These are phyloP conservation scores for Montipora efflorescens DNA, from an alignment of 64 coral and sea anemone species.

Conservation along the genomic window DNA sequence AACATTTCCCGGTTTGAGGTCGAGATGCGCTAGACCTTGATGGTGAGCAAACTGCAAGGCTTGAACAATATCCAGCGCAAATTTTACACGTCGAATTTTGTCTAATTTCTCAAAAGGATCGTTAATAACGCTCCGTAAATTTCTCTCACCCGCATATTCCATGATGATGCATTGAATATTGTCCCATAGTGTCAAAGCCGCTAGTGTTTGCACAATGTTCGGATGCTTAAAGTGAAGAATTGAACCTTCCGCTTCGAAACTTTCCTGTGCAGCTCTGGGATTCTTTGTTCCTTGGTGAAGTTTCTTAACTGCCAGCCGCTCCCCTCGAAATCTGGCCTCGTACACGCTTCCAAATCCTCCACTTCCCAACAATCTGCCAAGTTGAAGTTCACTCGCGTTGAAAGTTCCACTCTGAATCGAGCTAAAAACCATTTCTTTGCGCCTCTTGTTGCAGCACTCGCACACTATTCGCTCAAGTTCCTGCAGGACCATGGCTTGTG, in stretches of 20 bases:
- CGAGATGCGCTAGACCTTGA: constrained; percentile 93
- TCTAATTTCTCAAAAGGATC: constrained; percentile 78
- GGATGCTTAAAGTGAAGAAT: constrained; percentile 91
- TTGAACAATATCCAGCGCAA: constrained; percentile 86
- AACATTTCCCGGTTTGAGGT: constrained; percentile 97
- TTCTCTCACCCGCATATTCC: constrained; percentile 96
- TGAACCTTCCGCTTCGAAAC: constrained; percentile 96
- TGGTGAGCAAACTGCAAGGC: constrained; percentile 91
- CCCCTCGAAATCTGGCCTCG: constrained; percentile 84
- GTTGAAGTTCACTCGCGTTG: constrained; percentile 70
- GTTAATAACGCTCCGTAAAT: constrained; percentile 91
- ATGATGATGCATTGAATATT: constrained; percentile 80
- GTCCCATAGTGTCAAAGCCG: constrained; percentile 62
- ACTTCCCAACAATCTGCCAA: constrained; percentile 85
- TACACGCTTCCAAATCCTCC: constrained; percentile 97
- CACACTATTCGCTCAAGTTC: constrained; percentile 76
- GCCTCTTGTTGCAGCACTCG: constrained; percentile 40
- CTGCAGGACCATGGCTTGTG: constrained; percentile 79
- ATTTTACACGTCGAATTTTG: constrained; percentile 75
- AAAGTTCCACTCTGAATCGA: constrained; percentile 60
- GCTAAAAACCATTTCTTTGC: constrained; percentile 71
- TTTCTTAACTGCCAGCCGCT: constrained; percentile 90
- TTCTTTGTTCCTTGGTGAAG: constrained; percentile 96
- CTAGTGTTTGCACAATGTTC: constrained; percentile 92
- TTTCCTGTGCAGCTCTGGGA: constrained; percentile 86